phyloP scores from a whole-genome alignment of 2,797 vertebrate species.

The Gallinago nigripennis region DNA sequence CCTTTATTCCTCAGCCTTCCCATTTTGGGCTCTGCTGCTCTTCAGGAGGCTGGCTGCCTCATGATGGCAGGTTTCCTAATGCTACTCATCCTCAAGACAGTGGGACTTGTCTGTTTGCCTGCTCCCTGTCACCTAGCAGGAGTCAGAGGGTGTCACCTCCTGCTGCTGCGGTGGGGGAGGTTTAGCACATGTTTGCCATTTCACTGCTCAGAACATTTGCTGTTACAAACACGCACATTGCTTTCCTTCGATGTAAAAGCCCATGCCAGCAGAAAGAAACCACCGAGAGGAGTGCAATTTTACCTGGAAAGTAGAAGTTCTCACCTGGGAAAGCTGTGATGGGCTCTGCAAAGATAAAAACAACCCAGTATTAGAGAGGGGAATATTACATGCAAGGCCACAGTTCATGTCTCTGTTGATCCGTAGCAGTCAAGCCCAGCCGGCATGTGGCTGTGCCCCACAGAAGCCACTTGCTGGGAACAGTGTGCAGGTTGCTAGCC shows the following conservation, averaged over 20 bases:
- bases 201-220: conserved; percentile 9
- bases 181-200: conserved; percentile 24
- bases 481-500: rapidly evolving
- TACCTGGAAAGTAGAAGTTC: conserved; percentile 86
- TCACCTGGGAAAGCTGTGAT: conserved; percentile 91
- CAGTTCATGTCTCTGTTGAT: rapidly evolving
- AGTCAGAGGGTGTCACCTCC: conserved; percentile 47
- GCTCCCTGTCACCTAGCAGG: not conserved
- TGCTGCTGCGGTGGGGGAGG: conserved; percentile 16
- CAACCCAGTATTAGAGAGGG: not conserved
- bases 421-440: rapidly evolving
- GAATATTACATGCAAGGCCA: not conserved
- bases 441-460: not conserved
- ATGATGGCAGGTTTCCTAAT: conserved; percentile 51
- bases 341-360: conserved; percentile 83
- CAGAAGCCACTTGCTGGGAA: not conserved
- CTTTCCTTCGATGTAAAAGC: not conserved
- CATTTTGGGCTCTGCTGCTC: conserved; percentile 55
- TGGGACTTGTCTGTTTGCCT: conserved; percentile 10
- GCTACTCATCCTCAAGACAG: conserved; percentile 39
- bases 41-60: conserved; percentile 27
- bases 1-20: conserved; percentile 17
- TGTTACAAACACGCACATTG: conserved; percentile 10
- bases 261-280: conserved; percentile 54
- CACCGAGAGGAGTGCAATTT: conserved; percentile 29